Base-by-base conservation (phyloP, 2,888 invertebrate genomes). In the Eucera pruinosa region DNA sequence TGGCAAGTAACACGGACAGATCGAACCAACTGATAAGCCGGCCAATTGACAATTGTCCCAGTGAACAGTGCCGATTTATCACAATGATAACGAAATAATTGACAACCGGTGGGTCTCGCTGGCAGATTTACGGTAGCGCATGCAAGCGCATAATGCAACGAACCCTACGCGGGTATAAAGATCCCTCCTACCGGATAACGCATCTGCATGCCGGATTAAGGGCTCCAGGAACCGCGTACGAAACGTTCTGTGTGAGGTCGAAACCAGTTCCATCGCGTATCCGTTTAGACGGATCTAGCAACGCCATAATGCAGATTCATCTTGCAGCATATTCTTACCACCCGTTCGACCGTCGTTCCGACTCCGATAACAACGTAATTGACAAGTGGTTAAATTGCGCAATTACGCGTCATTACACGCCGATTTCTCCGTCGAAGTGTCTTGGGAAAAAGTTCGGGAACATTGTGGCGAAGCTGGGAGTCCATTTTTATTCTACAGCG, bases 131-230 rank as follows among this genome's bases (percentile, higher is more conserved):
- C 79, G 80, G 74, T 79, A 70, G 73, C 58, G 25, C 64, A 20
- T 20, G 9, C 23, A 30, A 39, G 66, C 47, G 74, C 70, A 67
- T 80, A 79, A 80, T 79, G 60, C 80, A 69, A 69, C 66, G 47
- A 60, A 73, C 18, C 71, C 52, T 52, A 11, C 15, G 39, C 39
- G 3, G 67, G 67, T 50, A 57, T 47, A 60, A 68, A 64, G 77
- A 77, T 77, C 33, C 33, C 39, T 55, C 23, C 67, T 23, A 36
- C 52, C 18, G 70, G 80, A 80, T 80, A 80, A 79, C 79, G 79
- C 74, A 70, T 78, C 80, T 75, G 80, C 80, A 81, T 81, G 78
- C 58, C 55, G 73, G 81, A 80, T 81, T 80, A 81, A 76, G 65
- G 62, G 62, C 72, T 65, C 79, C 57, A 66, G 78, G 67, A 72